Conservation (phyloP, 2,113 vertebrate genomes). For the Alaudala cheleensis region DNA sequence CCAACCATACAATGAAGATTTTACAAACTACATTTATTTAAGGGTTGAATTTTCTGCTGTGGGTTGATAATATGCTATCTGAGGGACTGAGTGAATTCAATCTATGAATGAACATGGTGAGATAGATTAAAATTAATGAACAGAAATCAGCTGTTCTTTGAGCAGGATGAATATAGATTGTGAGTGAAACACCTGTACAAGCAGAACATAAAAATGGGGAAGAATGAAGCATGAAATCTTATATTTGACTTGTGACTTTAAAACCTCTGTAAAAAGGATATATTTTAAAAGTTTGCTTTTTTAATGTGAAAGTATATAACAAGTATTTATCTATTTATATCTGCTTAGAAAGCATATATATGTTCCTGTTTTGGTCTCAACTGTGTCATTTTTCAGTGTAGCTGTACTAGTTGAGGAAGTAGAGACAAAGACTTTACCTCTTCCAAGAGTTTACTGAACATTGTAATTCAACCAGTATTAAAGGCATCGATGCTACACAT, state of each 20-base stretch:
- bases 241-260: background rate
- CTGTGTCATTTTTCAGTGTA: background rate
- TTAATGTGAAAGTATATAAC: background rate
- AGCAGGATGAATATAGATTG: background rate
- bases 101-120: background rate
- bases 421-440: background rate
- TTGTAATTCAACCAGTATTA: background rate
- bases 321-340: background rate
- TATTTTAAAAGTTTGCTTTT: background rate
- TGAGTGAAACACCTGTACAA: background rate
- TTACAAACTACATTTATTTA: slow-evolving; percentile 52
- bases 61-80: background rate
- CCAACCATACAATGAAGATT: slow-evolving; percentile 59
- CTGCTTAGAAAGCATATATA: background rate
- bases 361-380: background rate
- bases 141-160: background rate
- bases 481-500: background rate
- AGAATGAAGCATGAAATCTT: background rate
- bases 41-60: slow-evolving; percentile 31
- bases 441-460: background rate
- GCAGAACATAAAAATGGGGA: background rate
- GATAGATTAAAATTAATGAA: slow-evolving; percentile 10
- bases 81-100: background rate
- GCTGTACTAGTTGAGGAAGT: background rate
- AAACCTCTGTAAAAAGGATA: background rate